Base-by-base conservation (phyloP, 2,113 vertebrate species). In the Castor canadensis region DNA sequence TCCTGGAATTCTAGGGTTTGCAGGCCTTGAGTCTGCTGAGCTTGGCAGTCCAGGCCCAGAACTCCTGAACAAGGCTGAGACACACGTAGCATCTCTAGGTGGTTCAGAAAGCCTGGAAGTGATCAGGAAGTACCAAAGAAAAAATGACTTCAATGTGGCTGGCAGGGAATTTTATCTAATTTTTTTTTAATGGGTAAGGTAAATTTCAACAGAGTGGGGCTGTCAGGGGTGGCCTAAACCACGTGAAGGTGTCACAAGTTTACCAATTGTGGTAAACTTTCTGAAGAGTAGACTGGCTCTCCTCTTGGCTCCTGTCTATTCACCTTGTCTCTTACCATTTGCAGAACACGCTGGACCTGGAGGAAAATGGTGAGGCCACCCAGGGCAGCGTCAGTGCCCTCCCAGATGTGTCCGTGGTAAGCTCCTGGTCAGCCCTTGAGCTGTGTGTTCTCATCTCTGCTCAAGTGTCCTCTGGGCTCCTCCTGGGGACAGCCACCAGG, bases 401-500 rank as follows among this genome's bases (percentile, higher is more conserved):
- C 96, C 99, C 98, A 0, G 99, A 99, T 71, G 98, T 99, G 97
- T 99, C 99, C 89, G 98, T 99, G 99, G 99, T 99, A 98, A 99
- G 99, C 91, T 54, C 58, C 79, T 32, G 58, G 47, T 69, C 60
- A 26, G 64, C 60, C 16, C 54, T 30, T 9, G 16, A 16, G 7
- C 2, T 49, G 32, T 56, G 17, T 9, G 22, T 32, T 24, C 22
- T 13, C 3, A 1, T 12, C 43, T 73, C 17, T 64, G 71, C 64
- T 32, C 22, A 1, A 17, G 22, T 22, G 26, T 10, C 52, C 15
- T 32, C 60, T 6, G 43, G 40, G 52, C 54, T 58, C 5, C 67
- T 66, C n/a, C 47, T 6, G 19, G 54, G 54, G 38, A 54, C 28
- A 49, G 56, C 60, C 60, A 4, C 7, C 1, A 43, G 49, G 45